phyloP scores from a whole-genome alignment of 2,113 vertebrate species.

The Clupea harengus region DNA sequence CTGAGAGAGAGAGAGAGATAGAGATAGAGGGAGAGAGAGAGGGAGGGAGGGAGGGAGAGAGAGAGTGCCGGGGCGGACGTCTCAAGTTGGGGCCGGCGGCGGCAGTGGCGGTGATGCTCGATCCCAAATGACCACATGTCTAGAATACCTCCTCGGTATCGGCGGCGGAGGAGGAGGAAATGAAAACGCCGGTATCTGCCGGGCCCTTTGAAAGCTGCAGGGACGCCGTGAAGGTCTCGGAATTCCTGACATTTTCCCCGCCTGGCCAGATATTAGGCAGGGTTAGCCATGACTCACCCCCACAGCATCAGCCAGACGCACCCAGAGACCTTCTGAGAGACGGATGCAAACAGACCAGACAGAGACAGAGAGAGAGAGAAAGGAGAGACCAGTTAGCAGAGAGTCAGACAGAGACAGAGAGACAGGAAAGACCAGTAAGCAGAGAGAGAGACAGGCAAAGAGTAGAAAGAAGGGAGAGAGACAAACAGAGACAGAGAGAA shows the following conservation, averaged over 20 bases:
- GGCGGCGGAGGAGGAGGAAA: background rate
- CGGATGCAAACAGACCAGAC: background rate
- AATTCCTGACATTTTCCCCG: slow-evolving; percentile 8
- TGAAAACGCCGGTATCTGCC: slow-evolving; percentile 19
- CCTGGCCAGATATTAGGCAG: background rate
- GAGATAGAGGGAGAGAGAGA: background rate
- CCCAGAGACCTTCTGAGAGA: background rate
- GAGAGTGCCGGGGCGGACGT: background rate
- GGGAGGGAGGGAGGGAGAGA: background rate
- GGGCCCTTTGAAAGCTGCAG: background rate
- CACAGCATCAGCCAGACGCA: background rate
- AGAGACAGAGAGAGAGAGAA: background rate
- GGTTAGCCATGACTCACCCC: slow-evolving; percentile 10
- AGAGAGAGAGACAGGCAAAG: background rate
- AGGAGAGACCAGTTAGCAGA: background rate
- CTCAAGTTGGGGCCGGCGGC: background rate
- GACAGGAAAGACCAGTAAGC: background rate
- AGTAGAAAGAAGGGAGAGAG: background rate
- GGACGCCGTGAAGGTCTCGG: background rate
- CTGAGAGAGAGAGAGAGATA: background rate
- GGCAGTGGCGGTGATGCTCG: background rate
- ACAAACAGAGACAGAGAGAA: background rate
- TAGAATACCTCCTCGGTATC: background rate
- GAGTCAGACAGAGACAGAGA: background rate
- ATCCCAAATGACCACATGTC: background rate